Evolutionary conservation across 1,140 invertebrate genomes (phyloP).

Genomic region (Cyphomyrmex costatus): DNA sequence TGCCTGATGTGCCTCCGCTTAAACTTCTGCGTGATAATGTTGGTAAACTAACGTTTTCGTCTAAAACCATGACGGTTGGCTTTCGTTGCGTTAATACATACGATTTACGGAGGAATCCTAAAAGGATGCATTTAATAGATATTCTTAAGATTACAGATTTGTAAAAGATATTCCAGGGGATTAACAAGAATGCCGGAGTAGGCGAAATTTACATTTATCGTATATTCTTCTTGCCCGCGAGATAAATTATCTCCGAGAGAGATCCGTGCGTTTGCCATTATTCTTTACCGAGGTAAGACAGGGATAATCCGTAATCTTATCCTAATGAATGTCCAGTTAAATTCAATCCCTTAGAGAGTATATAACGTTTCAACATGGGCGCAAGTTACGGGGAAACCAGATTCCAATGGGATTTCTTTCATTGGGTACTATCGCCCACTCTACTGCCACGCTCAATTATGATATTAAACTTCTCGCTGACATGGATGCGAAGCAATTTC

Average conservation of each 20-base stretch:
- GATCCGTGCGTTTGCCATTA: slow-evolving; percentile 49
- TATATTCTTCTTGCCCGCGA: slow-evolving; percentile 50
- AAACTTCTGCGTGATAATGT: slow-evolving; percentile 9
- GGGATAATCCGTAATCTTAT: slow-evolving; percentile 53
- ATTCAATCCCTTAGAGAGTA: slow-evolving; percentile 26
- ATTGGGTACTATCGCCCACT: slow-evolving; percentile 38
- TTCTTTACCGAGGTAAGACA: slow-evolving; percentile 30
- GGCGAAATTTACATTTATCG: slow-evolving; percentile 61
- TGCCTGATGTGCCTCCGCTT: not conserved
- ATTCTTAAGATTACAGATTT: slow-evolving; percentile 9
- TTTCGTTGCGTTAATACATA: slow-evolving; percentile 4
- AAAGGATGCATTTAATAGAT: not conserved
- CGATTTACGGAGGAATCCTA: not conserved
- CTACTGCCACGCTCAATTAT: slow-evolving; percentile 50
- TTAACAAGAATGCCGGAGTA: slow-evolving; percentile 21
- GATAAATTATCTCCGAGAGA: slow-evolving; percentile 51
- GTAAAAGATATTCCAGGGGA: slow-evolving; percentile 22
- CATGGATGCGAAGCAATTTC: slow-evolving; percentile 56
- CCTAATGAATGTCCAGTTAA: slow-evolving; percentile 59
- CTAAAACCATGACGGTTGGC: not conserved
- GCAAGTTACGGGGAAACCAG: not conserved
- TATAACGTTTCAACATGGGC: slow-evolving; percentile 40
- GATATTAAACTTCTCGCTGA: slow-evolving; percentile 58
- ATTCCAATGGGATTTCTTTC: slow-evolving; percentile 47
- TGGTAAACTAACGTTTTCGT: not conserved